Conservation (phyloP, 2,888 invertebrate species). For the Agrilus mali region DNA sequence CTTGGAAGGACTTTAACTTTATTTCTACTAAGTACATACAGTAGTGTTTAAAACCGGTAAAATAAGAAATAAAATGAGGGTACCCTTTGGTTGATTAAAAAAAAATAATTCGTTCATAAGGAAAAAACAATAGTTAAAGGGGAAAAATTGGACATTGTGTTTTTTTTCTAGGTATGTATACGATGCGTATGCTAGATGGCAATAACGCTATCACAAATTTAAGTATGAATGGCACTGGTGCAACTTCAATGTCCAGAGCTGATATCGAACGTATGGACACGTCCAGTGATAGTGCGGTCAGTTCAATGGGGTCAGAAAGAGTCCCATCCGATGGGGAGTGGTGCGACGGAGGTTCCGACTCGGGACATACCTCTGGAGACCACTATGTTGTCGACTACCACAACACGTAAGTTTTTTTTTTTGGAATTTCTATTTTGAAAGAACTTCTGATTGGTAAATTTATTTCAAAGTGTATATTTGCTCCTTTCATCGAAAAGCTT, state of each 20-base stretch:
- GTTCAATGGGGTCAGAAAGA: slow-evolving; percentile 85
- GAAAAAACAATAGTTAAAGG: too few relatives aligned
- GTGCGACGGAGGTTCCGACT: slow-evolving; percentile 80
- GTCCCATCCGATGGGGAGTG: slow-evolving; percentile 85
- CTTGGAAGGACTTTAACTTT: too few relatives aligned
- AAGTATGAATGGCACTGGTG: slow-evolving; percentile 28
- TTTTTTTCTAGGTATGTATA: slow-evolving; percentile 61
- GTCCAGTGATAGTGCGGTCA: slow-evolving; percentile 83
- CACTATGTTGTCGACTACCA: slow-evolving; percentile 66
- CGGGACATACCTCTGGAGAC: slow-evolving; percentile 50
- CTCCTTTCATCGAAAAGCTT: too few relatives aligned
- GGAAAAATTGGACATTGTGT: background rate
- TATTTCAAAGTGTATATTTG: too few relatives aligned
- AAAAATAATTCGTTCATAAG: too few relatives aligned
- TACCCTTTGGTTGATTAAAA: too few relatives aligned
- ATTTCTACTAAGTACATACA: too few relatives aligned
- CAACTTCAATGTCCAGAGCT: slow-evolving; percentile 26
- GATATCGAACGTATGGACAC: slow-evolving; percentile 66
- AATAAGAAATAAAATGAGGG: too few relatives aligned
- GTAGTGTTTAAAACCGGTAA: too few relatives aligned
- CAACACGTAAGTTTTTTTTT: slow-evolving; percentile 30
- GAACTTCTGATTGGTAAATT: too few relatives aligned
- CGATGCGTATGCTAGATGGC: slow-evolving; percentile 72
- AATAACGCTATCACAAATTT: slow-evolving; percentile 29
- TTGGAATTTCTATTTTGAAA: background rate